Evolutionary conservation across 2,888 invertebrate species (phyloP).

Genomic region (Thereva unica): DNA sequence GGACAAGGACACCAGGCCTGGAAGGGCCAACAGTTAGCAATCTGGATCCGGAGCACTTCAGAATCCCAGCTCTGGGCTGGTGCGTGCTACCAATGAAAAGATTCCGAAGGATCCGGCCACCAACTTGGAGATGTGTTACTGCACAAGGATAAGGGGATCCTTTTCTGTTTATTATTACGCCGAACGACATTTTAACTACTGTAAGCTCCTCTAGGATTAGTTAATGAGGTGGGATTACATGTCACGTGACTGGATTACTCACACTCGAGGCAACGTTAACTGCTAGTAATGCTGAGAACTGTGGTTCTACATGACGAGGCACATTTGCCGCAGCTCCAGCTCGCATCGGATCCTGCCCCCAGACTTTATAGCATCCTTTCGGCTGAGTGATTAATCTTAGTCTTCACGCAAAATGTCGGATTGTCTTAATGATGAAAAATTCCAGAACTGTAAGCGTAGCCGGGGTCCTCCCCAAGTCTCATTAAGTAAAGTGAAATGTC

Average conservation of each 20-base stretch:
- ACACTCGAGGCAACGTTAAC: constrained; percentile 26
- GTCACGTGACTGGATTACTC: constrained; percentile 41
- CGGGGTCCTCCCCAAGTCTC: constrained; percentile 3
- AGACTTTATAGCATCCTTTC: constrained; percentile 25
- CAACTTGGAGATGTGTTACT: background rate
- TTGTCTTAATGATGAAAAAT: constrained; percentile 31
- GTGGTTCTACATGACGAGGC: constrained; percentile 29
- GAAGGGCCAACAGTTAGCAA: constrained; percentile 10
- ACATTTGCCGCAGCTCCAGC: constrained; percentile 15
- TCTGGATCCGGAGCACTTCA: background rate
- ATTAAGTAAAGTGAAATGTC: constrained; percentile 31
- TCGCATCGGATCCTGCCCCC: constrained; percentile 8
- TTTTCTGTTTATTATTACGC: constrained; percentile 36
- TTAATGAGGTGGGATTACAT: constrained; percentile 42
- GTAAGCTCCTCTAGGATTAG: constrained; percentile 41
- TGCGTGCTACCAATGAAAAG: constrained; percentile 9
- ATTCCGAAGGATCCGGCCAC: background rate
- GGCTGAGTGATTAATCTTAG: constrained; percentile 33
- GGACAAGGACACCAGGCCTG: constrained; percentile 23
- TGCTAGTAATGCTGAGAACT: constrained; percentile 33
- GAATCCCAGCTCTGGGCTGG: constrained; percentile 4
- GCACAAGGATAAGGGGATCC: background rate
- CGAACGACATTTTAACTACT: constrained; percentile 41
- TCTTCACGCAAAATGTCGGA: constrained; percentile 32
- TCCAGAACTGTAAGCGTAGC: constrained; percentile 17